Evolutionary conservation across 2,797 vertebrate genomes (phyloP), one percentile per base, ranked within the genome.

Genomic region (Syndactyla subalaris): DNA sequence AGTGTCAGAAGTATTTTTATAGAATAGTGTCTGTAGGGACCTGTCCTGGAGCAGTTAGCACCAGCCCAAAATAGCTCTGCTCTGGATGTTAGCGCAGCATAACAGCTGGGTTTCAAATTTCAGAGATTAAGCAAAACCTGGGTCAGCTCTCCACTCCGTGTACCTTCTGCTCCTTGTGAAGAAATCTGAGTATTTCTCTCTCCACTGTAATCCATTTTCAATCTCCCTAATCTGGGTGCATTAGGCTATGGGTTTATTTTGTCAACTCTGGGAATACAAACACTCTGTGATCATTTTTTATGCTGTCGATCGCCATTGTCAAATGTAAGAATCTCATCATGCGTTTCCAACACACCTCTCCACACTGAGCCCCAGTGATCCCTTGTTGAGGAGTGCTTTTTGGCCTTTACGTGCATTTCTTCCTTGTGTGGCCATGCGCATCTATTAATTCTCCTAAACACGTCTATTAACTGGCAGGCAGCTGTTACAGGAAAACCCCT

Each of bases 1-100:
- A 8, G n/a, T 29, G 30, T 68, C 65, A 78, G 49, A 88, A 90
- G 41, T 52, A 57, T 57, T 84, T 91, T 63, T 83, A 62, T n/a
- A 71, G 79, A 71, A 57, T 18, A 36, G n/a, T 18, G 18, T 73
- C 63, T 55, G 5, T 9, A 38, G 59, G 38, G 29, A 46, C 14
- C 51, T 66, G 32, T 39, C n/a, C 63, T 54, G 15, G 2, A 89
- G 45, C 20, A 76, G 22, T 38, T 36, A 63, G 23, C 39, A 39
- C 32, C 24, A 63, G 51, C 52, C 52, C 49, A 65, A 73, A 94
- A 80, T 13, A 89, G 22, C 39, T 73, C 66, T 61, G 43, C 20
- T 79, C 14, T 27, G 43, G 22, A 30, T 23, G 15, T 22, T 65
- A 79, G 36, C 7, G 17, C 3, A 6, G 9, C 4, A 39, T 17